Conservation (phyloP, 1,140 invertebrate species). For the Cyclina sinensis region DNA sequence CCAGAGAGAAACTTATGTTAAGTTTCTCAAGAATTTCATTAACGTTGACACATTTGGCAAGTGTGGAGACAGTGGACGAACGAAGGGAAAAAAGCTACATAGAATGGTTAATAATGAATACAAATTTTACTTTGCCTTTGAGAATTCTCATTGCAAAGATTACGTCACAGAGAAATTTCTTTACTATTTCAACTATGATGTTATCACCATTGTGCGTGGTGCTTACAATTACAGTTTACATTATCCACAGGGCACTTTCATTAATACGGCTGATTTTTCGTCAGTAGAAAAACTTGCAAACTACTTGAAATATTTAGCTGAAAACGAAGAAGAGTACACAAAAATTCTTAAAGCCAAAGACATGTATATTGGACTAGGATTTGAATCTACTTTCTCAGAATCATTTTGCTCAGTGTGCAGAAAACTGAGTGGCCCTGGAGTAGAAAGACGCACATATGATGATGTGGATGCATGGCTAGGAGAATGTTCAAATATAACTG, state of each 20-base stretch:
- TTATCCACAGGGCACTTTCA: slow-evolving; percentile 90
- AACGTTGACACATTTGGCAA: slow-evolving; percentile 90
- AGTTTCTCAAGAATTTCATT: slow-evolving; percentile 88
- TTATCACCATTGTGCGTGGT: slow-evolving; percentile 92
- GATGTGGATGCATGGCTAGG: slow-evolving; percentile 37
- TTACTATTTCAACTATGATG: slow-evolving; percentile 71
- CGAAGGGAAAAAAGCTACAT: slow-evolving; percentile 34
- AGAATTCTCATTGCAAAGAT: slow-evolving; percentile 97
- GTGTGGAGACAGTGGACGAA: slow-evolving; percentile 86
- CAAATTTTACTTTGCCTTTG: slow-evolving; percentile 87
- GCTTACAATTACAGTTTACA: slow-evolving; percentile 87
- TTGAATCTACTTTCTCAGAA: not conserved
- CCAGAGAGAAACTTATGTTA: slow-evolving; percentile 88
- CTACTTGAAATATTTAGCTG: slow-evolving; percentile 87
- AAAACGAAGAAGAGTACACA: slow-evolving; percentile 77
- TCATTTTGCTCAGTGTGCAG: slow-evolving; percentile 61
- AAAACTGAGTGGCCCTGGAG: slow-evolving; percentile 27
- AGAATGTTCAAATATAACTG: not conserved
- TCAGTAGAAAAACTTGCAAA: slow-evolving; percentile 87
- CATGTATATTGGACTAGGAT: slow-evolving; percentile 52
- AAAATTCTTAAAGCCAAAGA: slow-evolving; percentile 82
- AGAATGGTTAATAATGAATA: slow-evolving; percentile 74
- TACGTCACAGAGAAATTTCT: slow-evolving; percentile 98
- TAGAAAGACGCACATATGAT: slow-evolving; percentile 18
- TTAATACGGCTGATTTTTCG: slow-evolving; percentile 88